phyloP scores from a whole-genome alignment of 2,797 vertebrate species.

The Arremon aurantiirostris region DNA sequence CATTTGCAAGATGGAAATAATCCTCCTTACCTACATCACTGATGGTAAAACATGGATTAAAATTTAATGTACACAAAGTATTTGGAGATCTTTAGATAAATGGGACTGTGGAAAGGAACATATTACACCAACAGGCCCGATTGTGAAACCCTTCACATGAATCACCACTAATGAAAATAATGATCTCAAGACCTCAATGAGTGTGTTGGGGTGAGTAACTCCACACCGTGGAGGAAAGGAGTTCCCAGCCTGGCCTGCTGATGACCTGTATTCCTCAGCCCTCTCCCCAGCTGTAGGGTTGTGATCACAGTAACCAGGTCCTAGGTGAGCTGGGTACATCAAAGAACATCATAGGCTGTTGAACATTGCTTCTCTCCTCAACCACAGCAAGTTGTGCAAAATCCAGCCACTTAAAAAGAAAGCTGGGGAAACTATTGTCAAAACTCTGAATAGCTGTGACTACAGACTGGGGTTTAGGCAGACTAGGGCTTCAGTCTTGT shows the following conservation, averaged over 20 bases:
- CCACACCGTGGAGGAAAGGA: neutral
- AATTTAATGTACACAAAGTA: neutral
- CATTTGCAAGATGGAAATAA: neutral
- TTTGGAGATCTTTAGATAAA: neutral
- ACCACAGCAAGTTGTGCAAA: neutral
- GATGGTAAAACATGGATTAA: neutral
- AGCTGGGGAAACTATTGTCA: neutral
- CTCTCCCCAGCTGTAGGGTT: neutral
- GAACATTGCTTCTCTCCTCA: accelerated
- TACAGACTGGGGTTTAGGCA: neutral
- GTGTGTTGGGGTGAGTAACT: neutral
- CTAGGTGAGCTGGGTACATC: neutral
- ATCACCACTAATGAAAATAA: conserved; percentile 21
- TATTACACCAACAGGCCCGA: neutral
- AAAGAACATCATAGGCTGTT: neutral
- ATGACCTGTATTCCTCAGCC: neutral
- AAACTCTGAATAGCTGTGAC: neutral
- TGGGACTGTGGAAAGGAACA: neutral
- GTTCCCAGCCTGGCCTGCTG: conserved; percentile 11
- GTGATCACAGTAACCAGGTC: neutral
- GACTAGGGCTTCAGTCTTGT: neutral
- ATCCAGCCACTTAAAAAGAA: neutral
- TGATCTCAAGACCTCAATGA: neutral
- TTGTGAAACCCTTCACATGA: conserved; percentile 15
- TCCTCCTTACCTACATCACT: neutral